Evolutionary conservation across 2,113 vertebrate species (phyloP).

Genomic region (Syrrhaptes paradoxus): DNA sequence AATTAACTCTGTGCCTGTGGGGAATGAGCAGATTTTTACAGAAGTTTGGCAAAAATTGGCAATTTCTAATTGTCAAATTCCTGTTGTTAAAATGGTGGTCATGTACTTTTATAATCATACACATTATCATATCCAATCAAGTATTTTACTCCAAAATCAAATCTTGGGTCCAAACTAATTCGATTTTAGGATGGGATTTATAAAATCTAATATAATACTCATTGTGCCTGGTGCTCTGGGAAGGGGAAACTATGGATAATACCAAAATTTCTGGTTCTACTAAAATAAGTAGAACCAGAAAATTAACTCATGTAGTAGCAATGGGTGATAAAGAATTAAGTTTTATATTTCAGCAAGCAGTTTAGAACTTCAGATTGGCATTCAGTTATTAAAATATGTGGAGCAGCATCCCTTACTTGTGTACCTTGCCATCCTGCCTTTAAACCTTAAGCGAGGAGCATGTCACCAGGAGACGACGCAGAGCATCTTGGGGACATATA

Average conservation of each 20-base stretch:
- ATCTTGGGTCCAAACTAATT: neutral
- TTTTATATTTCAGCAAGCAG: neutral
- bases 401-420: neutral
- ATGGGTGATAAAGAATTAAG: neutral
- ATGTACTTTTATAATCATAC: neutral
- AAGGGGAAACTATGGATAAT: neutral
- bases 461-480: neutral
- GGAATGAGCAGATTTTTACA: neutral
- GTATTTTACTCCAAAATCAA: neutral
- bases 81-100: neutral
- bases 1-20: neutral
- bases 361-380: neutral
- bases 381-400: neutral
- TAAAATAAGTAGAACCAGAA: neutral
- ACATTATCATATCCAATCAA: neutral
- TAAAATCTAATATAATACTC: neutral
- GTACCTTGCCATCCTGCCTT: neutral
- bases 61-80: neutral
- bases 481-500: neutral
- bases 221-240: neutral
- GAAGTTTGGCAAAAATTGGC: neutral
- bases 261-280: neutral
- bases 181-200: neutral
- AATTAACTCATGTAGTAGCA: neutral
- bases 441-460: neutral